Base-by-base conservation (phyloP, 2,888 invertebrate genomes). In the Cotesia congregata region DNA sequence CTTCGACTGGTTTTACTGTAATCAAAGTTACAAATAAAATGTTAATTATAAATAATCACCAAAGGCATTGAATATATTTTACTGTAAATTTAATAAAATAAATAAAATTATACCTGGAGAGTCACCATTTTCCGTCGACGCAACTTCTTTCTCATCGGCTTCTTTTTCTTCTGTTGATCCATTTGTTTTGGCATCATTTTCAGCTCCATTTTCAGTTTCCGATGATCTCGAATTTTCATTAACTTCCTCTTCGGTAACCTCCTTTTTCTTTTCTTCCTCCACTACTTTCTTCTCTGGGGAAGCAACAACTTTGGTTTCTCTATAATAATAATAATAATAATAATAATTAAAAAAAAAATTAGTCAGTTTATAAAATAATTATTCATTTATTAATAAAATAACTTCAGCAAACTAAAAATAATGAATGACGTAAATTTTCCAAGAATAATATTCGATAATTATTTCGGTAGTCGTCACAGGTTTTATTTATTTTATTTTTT, bases 221-320 rank as follows among this genome's bases (percentile, higher is more conserved):
- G 90, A 90, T 71, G 90, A 86, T 80, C 90, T 88, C 38, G 89
- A 88, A 64, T 90, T 88, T 59, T 88, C 87, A 20, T 90, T 90
- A 83, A 85, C 88, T 64, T 88, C 86, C 12, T 88, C 88, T 72
- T 50, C 50, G 50, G 50, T 50, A 12, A 12, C 50, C 50, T 86
- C 91, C 91, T 89, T 88, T 82, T 92, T 92, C 85, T 87, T 85
- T 62, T 91, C 86, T 65, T 84, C 85, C 79, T 85, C 84, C 74
- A 85, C 85, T 68, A 82, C 91, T 91, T 86, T 89, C 85, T 93
- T 92, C 85, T 90, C 90, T 69, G 90, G 90, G 5, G 90, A 86
- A 79, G 87, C 86, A 76, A 86, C 86, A 69, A 88, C 86, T 83
- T 88, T 89, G 80, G 89, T 88, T 82, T 90, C 89, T 79, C 89